Percentiles rank a stretch among this genome's conserved stretches.
These are phyloP conservation scores for Sarcophaga rosellei DNA, from an alignment of 2,888 invertebrate species.

Conservation along the genomic window DNA sequence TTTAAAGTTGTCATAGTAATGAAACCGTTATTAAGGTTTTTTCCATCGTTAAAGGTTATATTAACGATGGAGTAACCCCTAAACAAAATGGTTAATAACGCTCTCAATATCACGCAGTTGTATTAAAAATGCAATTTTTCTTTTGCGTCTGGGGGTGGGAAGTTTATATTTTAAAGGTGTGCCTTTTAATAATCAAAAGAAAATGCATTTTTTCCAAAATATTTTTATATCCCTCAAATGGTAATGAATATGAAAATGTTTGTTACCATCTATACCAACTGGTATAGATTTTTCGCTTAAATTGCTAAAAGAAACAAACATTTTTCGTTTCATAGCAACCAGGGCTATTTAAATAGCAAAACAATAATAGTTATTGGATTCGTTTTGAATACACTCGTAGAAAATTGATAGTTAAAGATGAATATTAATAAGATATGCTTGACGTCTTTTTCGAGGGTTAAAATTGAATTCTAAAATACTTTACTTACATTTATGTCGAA, in stretches of 20 bases:
- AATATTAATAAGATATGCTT: no score
- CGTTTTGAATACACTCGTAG: no score
- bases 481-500: no score
- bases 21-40: conserved; percentile 8
- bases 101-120: conserved; percentile 37
- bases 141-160: neutral
- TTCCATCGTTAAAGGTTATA: conserved; percentile 10
- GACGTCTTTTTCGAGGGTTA: no score
- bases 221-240: neutral
- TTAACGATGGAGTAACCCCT: conserved; percentile 30
- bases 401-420: no score
- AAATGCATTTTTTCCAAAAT: neutral
- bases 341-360: neutral
- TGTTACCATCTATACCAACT: no score
- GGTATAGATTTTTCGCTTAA: neutral
- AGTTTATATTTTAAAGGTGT: neutral
- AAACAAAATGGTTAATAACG: conserved; percentile 23
- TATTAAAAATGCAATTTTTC: neutral
- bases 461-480: no score
- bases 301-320: no score
- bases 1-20: conserved; percentile 53
- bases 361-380: neutral
- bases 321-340: neutral
- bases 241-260: no score
- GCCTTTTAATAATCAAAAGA: neutral